Base-by-base conservation (phyloP, 92 coral and sea anemone genomes). In the Siderastrea radians region DNA sequence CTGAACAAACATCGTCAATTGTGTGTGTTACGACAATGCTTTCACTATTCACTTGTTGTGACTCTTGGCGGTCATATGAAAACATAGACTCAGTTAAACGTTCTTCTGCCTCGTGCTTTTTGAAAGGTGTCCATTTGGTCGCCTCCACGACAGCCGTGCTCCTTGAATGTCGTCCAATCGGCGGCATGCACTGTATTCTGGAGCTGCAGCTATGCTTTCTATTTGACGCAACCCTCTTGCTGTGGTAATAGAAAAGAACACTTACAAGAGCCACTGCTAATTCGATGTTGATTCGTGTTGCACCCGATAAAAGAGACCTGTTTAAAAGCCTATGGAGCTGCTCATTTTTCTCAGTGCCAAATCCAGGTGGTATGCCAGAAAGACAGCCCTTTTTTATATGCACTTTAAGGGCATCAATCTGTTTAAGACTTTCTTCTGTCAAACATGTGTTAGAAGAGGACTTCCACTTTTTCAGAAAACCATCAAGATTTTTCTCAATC, bases 261-360 rank as follows among this genome's bases (percentile, higher is more conserved):
- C 92, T 86, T 75, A 94, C n/a, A 0, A 92, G 78, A 1, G 98
- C 98, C 19, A 92, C 82, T 2, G 98, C 98, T 0, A 94, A 94
- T 58, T 94, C 98, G 6, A 95, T 95, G 7, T 92, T 88, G 16
- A 94, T 69, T 17, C 87, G 79, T 4, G 93, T 88, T 2, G 89
- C 94, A 47, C 91, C 93, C 43, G 96, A 94, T 17, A 94, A 69
- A 6, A 95, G 78, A 2, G 94, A 87, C 53, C 92, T 89, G 9
- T 89, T 74, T 10, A 95, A 70, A 74, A 88, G 93, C 43, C 92
- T 81, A 55, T 93, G 98, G 38, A 95, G 66, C 8, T 93, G 68
- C 60, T 95, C 98, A 67, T 94, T 90, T 15, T 77, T 72, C 46
- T 90, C 96, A 7, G 96, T 95, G 64, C 95, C 98, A 49, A 87